Evolutionary conservation across 2,888 invertebrate genomes (phyloP).

Genomic region (Lamproptera curius): DNA sequence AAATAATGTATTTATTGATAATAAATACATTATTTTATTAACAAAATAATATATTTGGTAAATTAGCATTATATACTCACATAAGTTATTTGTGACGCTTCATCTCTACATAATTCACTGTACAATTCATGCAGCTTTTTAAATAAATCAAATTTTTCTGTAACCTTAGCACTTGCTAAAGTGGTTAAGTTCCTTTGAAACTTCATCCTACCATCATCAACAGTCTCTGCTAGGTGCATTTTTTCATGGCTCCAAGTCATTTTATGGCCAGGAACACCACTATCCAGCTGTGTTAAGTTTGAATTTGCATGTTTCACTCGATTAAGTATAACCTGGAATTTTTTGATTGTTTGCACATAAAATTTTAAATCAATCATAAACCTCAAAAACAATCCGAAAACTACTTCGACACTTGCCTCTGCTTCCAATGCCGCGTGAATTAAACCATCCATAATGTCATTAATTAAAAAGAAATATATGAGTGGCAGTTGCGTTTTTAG

Average conservation of each 20-base stretch:
- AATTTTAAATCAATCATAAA: conserved; percentile 25
- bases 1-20: no score
- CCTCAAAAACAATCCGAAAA: conserved; percentile 42
- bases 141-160: conserved; percentile 71
- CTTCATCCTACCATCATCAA: conserved; percentile 70
- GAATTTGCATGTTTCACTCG: conserved; percentile 73
- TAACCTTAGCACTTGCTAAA: conserved; percentile 50
- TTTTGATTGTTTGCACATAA: conserved; percentile 24
- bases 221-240: conserved; percentile 69
- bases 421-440: conserved; percentile 78
- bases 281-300: conserved; percentile 64
- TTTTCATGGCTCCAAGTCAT: conserved; percentile 77
- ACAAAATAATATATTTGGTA: no score
- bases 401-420: conserved; percentile 62
- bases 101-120: conserved; percentile 68
- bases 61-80: conserved; percentile 61
- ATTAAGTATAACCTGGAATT: conserved; percentile 69
- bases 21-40: no score
- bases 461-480: conserved; percentile 67
- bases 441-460: conserved; percentile 78
- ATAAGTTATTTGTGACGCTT: conserved; percentile 62
- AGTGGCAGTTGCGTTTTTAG: conserved; percentile 59
- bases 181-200: conserved; percentile 63
- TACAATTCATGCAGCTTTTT: conserved; percentile 73
- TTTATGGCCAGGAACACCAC: conserved; percentile 72